phyloP scores from a whole-genome alignment of 2,888 invertebrate genomes.

The Latheticus oryzae region DNA sequence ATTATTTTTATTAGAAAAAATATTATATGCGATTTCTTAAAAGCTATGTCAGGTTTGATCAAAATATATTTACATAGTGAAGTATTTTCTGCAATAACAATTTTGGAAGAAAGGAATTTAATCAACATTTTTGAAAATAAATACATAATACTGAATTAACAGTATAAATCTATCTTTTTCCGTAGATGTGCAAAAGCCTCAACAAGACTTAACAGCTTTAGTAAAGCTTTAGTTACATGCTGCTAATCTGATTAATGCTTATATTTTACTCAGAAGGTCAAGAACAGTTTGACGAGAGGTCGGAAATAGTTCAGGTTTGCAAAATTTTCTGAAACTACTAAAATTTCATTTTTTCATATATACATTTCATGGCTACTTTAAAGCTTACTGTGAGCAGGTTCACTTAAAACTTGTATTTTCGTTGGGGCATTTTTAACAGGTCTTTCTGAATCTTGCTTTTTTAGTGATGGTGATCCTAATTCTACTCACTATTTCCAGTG shows the following conservation, averaged over 20 bases:
- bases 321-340: background rate
- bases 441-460: too few species aligned
- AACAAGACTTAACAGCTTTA: conserved; percentile 83
- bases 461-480: too few species aligned
- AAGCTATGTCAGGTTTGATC: too few species aligned
- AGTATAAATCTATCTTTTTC: conserved; percentile 42
- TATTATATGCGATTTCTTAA: too few species aligned
- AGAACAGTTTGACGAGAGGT: conserved; percentile 92
- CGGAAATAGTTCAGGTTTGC: conserved; percentile 75
- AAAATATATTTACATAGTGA: too few species aligned
- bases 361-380: too few species aligned
- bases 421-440: too few species aligned
- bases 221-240: conserved; percentile 84
- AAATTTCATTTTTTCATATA: background rate
- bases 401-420: too few species aligned
- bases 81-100: conserved; percentile 93
- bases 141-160: conserved; percentile 60
- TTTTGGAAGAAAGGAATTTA: conserved; percentile 92
- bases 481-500: too few species aligned
- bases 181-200: conserved; percentile 80
- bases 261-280: conserved; percentile 91
- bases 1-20: too few species aligned
- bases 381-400: too few species aligned
- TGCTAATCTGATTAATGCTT: conserved; percentile 95
- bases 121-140: conserved; percentile 85